Evolutionary conservation across 2,113 vertebrate genomes (phyloP), one percentile per base, ranked within the genome.

Genomic region (Indicator maculatus): DNA sequence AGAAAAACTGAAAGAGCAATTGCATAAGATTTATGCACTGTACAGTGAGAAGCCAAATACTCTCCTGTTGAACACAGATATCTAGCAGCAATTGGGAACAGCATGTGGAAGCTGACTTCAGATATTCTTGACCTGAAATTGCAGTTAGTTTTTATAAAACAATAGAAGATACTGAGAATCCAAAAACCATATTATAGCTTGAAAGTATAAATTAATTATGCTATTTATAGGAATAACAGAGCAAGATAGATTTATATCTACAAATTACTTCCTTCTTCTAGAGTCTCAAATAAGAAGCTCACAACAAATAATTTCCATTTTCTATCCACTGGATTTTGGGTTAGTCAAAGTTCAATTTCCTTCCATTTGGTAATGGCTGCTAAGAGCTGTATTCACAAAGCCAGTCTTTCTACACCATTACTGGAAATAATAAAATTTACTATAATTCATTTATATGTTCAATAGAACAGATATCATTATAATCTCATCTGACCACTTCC

Each of bases 21-120:
- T 87, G 88, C 47, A 24, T 72, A 75, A 96, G 96, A 97, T 96
- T 97, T 97, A 97, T 97, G 88, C 94, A 55, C 92, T 98, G 93
- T 96, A 95, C 78, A 86, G 78, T 96, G 97, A 97, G 89, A 96
- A 96, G 83, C 89, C 88, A 96, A 97, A 95, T 88, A 79, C 88
- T 92, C 91, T 91, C 61, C 83, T 83, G 90, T 89, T 90, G 33
- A 94, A 56, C 83, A 74, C 39, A 55, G 95, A 84, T 96, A 77
- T 97, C 85, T 94, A 84, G 70, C 58, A 80, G 95, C 87, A 89
- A 85, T 70, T 93, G 76, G 53, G 90, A 96, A 45, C 73, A 93
- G 79, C 78, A 88, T 83, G 61, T 93, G 88, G 53, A 96, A 93
- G 58, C 50, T 0, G 2, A 88, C 65, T 86, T 83, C 88, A 93